These are phyloP conservation scores for Dasypus novemcinctus DNA, from an alignment of 2,113 vertebrate species.

Conservation along the genomic window DNA sequence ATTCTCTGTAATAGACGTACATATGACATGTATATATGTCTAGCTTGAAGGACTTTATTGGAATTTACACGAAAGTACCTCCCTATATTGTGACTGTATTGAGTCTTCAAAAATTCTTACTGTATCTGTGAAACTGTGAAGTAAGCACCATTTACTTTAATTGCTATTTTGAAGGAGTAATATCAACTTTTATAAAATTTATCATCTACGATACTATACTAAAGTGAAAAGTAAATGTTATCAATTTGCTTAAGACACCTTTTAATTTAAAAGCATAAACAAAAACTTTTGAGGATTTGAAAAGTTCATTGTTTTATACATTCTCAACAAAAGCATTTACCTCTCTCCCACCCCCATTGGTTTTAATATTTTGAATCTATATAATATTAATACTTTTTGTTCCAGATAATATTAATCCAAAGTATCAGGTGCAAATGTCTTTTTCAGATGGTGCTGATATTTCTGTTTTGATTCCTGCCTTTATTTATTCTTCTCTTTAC, in stretches of 20 bases:
- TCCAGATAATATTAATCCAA: neutral
- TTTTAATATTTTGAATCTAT: neutral
- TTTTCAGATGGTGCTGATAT: neutral
- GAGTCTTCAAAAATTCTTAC: constrained; percentile 30
- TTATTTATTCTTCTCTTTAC: neutral
- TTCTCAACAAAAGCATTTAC: constrained; percentile 12
- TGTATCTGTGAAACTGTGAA: constrained; percentile 36
- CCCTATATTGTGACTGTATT: neutral
- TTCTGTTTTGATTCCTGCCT: neutral
- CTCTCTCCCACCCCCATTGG: neutral
- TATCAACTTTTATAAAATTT: constrained; percentile 29
- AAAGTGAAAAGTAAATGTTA: neutral
- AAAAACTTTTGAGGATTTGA: constrained; percentile 28
- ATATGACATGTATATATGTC: constrained; percentile 6
- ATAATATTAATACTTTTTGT: constrained; percentile 27
- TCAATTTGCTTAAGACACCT: neutral
- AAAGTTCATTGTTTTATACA: constrained; percentile 54
- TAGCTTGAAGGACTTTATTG: neutral
- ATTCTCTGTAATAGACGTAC: neutral
- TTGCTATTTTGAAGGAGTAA: constrained; percentile 34
- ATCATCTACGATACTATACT: neutral
- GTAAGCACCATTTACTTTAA: constrained; percentile 34
- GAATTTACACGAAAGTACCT: constrained; percentile 25
- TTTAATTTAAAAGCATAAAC: constrained; percentile 52
- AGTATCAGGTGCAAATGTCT: neutral